phyloP scores from a whole-genome alignment of 2,113 vertebrate genomes.

The Pyrgilauda ruficollis region DNA sequence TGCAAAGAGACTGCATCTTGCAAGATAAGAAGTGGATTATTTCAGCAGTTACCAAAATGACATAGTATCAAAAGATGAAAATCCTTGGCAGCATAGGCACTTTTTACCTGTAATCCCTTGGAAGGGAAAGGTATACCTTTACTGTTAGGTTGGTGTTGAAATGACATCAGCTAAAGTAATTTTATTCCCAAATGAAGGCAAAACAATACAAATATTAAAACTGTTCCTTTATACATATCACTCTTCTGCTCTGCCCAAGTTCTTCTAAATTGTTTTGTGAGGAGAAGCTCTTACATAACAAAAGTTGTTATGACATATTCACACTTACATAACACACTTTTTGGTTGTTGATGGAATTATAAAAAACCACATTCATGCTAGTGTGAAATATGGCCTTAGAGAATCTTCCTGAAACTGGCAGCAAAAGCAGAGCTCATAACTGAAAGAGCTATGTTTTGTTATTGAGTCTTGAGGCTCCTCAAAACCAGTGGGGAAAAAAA shows the following conservation, averaged over 20 bases:
- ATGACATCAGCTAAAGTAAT: background rate
- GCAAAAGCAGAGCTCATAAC: background rate
- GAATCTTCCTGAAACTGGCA: background rate
- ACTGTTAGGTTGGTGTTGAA: background rate
- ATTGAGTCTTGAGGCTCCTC: background rate
- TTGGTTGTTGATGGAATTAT: background rate
- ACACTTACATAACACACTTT: background rate
- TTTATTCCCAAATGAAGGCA: background rate
- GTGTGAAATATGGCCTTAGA: background rate
- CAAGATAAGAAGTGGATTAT: background rate
- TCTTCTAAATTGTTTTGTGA: background rate
- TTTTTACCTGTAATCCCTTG: background rate
- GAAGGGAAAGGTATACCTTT: background rate
- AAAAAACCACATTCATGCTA: background rate
- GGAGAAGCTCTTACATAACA: background rate
- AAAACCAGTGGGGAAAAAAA: background rate
- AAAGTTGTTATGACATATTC: background rate
- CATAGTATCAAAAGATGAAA: background rate
- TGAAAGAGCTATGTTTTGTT: background rate
- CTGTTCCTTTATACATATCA: background rate
- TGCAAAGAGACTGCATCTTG: background rate
- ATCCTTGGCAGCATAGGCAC: background rate
- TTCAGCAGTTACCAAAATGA: background rate
- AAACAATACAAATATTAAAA: background rate
- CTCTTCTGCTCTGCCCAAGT: background rate